Evolutionary conservation across 1,140 invertebrate species (phyloP).

Genomic region (Lasaia peninsularis): DNA sequence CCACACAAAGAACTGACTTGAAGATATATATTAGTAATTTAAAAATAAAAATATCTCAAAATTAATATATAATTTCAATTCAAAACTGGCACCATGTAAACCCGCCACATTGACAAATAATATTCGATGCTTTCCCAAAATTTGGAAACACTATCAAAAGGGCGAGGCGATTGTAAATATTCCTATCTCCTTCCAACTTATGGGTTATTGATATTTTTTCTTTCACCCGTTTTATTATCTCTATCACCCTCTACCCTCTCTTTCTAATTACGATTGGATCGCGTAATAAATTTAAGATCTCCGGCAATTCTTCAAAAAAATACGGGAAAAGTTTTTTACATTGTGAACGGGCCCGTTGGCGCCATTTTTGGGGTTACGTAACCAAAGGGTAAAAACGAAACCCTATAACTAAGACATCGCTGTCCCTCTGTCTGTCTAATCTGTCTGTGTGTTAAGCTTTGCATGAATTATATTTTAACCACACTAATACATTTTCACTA

Average conservation of each 20-base stretch:
- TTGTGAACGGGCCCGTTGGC: constrained; percentile 31
- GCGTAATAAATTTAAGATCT: constrained; percentile 51
- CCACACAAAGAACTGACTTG: too few relatives aligned
- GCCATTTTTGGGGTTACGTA: constrained; percentile 46
- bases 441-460: too few relatives aligned
- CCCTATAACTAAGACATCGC: constrained; percentile 56
- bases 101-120: constrained; percentile 56
- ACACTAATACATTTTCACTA: too few relatives aligned
- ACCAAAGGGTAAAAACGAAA: constrained; percentile 55
- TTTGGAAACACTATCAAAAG: constrained; percentile 76
- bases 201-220: constrained; percentile 34
- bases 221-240: constrained; percentile 25
- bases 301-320: constrained; percentile 41
- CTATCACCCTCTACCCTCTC: constrained; percentile 26
- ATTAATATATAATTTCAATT: neutral
- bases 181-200: constrained; percentile 29
- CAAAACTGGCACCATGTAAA: constrained; percentile 42
- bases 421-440: too few relatives aligned
- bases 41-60: too few relatives aligned
- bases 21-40: too few relatives aligned
- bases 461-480: too few relatives aligned
- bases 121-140: constrained; percentile 68
- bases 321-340: constrained; percentile 44
- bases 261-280: constrained; percentile 52
- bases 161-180: constrained; percentile 55